Evolutionary conservation across 2,888 invertebrate species (phyloP).

Genomic region (Ditylenchus weischeri): DNA sequence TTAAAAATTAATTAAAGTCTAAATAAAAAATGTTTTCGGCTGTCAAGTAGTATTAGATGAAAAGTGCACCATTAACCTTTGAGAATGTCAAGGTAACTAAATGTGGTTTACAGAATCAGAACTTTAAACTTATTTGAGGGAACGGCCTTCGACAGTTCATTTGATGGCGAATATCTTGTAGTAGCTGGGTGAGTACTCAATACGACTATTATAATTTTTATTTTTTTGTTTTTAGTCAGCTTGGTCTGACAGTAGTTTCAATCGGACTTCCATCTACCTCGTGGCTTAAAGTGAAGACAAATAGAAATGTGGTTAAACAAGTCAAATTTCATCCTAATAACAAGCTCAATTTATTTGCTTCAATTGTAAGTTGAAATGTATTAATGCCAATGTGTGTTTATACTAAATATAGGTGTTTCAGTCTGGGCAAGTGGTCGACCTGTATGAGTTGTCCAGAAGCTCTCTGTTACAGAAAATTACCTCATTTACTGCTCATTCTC

Average conservation of each 20-base stretch:
- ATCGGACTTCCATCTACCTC: slow-evolving; percentile 12
- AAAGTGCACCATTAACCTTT: no score
- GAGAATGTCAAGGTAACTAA: no score
- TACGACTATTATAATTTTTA: neutral
- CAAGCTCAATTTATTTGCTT: slow-evolving; percentile 21
- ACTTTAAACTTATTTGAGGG: slow-evolving; percentile 18
- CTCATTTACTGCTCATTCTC: slow-evolving; percentile 22
- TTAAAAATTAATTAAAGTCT: no score
- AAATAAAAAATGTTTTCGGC: no score
- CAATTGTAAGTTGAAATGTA: slow-evolving; percentile 13
- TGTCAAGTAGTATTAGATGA: no score
- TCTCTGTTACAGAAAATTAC: slow-evolving; percentile 14
- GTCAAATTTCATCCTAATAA: slow-evolving; percentile 21
- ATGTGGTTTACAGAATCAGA: no score
- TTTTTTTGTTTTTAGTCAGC: neutral
- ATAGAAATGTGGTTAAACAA: slow-evolving; percentile 18
- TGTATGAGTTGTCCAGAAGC: slow-evolving; percentile 14
- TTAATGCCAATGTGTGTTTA: neutral
- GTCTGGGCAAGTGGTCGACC: slow-evolving; percentile 21
- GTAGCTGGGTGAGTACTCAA: slow-evolving; percentile 25
- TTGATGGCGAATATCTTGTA: slow-evolving; percentile 26
- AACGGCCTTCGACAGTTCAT: slow-evolving; percentile 27
- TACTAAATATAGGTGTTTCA: no score
- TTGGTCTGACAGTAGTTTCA: slow-evolving; percentile 11
- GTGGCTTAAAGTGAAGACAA: slow-evolving; percentile 15